Evolutionary conservation across 92 coral and sea anemone genomes (phyloP), one percentile per base, ranked within the genome.

Genomic region (Phenganax stokvisi): DNA sequence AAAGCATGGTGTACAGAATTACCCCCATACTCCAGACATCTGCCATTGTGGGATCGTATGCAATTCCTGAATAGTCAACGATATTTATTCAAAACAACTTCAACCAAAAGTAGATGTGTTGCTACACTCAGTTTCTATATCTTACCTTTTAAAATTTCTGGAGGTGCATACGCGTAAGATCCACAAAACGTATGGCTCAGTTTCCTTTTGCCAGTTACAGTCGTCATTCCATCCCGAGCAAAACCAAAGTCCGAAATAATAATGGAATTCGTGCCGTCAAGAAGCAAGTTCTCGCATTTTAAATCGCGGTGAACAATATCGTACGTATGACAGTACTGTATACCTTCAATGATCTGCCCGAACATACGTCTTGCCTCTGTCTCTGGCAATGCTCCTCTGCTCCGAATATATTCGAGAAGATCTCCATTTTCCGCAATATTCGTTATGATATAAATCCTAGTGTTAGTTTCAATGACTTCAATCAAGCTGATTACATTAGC

Each of bases 1-100:
- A 96, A 7, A 96, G 79, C 96, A 96, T 92, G 6, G 99, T 96
- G 79, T 92, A 96, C 12, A 96, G 89, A n/a, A 96, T 92, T 12
- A 96, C 99, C 2, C 99, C 99, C 97, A 92, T 90, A 60, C 97
- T 92, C 99, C 99, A 96, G 52, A 92, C 97, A 63, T 96, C 99
- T 0, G 99, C 97, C 65, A 96, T 81, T 16, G 93, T 92, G 8
- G 99, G 92, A 73, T 96, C 99, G 75, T 96, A 96, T 28, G 99
- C 99, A 44, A 96, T 90, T 20, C 99, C 99, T 96, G 37, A 8
- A 86, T 59, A 65, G 20, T 58, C 51, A 47, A 31, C 28, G 30
- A 54, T 9, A 12, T 17, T 71, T 31, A 37, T 71, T 37, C 16
- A 25, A 68, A n/a, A 27, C 73, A 29, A 68, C 73, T 30, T 71